Base-by-base conservation (phyloP, 2,113 vertebrate genomes). In the Pelvicachromis taeniatus region DNA sequence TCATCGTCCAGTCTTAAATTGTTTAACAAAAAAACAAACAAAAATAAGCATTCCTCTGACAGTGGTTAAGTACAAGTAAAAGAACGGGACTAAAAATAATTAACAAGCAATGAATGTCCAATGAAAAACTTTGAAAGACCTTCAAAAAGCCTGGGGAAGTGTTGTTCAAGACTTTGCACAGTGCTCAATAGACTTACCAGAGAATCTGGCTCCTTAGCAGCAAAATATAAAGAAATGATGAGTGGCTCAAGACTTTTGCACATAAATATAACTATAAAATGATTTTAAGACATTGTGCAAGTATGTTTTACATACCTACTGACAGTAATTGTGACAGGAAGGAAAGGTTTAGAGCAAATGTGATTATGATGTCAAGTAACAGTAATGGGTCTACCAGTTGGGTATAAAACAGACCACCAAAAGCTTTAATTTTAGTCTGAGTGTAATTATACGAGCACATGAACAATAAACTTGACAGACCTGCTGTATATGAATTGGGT, bases 371-470 rank as follows among this genome's bases (percentile, higher is more conserved):
- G 63, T 70, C 53, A 19, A 53, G 56, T 54, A 85, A 42, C 52
- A 19, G 56, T 75, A 75, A 52, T 50, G 10, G 70, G 45, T 75
- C 70, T 52, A 75, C 70, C 45, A 75, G 70, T n/a, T 75, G 45
- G 42, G 52, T 52, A 75, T 0, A 11, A 75, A 86, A 65, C 31
- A 82, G 19, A 45, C 78, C 45, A 59, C 35, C 31, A 40, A 50
- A 29, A 48, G 58, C 45, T 88, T 81, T 83, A 59, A 87, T 87
- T 75, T 33, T 13, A 50, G 53, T 52, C 29, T 80, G 19, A 77
- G 38, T 70, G 17, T 84, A 65, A 84, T 89, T 86, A 73, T 21
- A 77, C 12, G 21, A 78, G 56, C 38, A 82, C 82, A 82, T 86
- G 26, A 75, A 81, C 31, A 82, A 73, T 63, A 79, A 38, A 83